Evolutionary conservation across 2,797 vertebrate species (phyloP).

Genomic region (Threskiornis aethiopicus): DNA sequence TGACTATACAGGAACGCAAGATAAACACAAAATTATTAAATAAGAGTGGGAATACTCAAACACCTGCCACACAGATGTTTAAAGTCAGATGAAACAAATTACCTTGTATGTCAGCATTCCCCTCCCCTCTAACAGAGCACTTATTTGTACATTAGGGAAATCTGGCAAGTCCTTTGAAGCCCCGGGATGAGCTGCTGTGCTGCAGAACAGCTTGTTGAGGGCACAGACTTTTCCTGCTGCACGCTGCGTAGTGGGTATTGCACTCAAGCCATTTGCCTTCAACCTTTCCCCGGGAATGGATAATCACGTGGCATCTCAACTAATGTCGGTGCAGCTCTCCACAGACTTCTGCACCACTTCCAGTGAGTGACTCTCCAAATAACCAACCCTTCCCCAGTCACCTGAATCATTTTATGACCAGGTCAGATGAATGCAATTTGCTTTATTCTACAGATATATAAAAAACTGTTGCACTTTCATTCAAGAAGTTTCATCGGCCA

Average conservation of each 20-base stretch:
- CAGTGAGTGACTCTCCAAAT: fast-evolving
- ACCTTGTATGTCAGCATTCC: not conserved
- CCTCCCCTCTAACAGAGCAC: not conserved
- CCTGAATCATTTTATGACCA: not conserved
- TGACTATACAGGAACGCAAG: not conserved
- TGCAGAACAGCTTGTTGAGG: not conserved
- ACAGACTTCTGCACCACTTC: not conserved
- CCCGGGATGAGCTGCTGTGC: fast-evolving
- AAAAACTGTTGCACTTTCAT: not conserved
- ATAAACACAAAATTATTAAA: not conserved
- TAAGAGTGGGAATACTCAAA: not conserved
- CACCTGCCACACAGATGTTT: fast-evolving
- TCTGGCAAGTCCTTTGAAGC: not conserved
- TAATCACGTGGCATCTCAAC: not conserved
- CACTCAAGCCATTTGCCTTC: not conserved
- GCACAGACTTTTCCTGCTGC: not conserved
- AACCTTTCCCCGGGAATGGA: not conserved
- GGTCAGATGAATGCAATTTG: not conserved
- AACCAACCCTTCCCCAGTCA: not conserved
- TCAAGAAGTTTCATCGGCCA: not conserved
- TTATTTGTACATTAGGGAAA: not conserved
- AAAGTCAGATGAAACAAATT: not conserved
- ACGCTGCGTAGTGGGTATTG: not conserved
- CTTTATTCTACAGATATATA: not conserved
- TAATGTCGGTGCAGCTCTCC: not conserved